Evolutionary conservation across 2,113 vertebrate genomes (phyloP).

Genomic region (Peromyscus californicus): DNA sequence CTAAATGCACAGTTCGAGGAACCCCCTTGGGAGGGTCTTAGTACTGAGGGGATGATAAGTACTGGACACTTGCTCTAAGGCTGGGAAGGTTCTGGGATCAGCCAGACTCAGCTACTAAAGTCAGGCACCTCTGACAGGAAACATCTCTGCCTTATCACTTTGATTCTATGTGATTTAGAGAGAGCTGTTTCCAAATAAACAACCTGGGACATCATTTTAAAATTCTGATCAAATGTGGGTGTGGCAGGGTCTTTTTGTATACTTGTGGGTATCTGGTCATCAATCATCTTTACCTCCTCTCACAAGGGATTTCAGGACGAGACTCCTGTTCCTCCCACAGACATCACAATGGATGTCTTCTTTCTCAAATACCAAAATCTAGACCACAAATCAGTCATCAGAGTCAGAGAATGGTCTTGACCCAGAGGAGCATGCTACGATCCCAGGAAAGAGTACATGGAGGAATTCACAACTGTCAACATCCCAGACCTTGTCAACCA

Average conservation of each 20-base stretch:
- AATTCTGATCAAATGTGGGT: background rate
- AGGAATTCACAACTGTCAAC: background rate
- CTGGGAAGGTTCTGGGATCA: background rate
- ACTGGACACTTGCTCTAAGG: background rate
- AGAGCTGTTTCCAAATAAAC: background rate
- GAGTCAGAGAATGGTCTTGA: background rate
- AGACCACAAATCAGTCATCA: background rate
- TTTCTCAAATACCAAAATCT: background rate
- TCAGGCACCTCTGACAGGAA: background rate
- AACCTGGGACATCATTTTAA: background rate
- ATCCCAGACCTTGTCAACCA: background rate
- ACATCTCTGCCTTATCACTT: background rate
- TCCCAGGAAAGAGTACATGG: background rate
- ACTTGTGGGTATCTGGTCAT: background rate
- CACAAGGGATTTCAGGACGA: background rate
- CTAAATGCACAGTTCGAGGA: background rate
- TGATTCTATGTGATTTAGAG: background rate
- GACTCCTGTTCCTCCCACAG: background rate
- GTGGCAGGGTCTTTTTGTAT: background rate
- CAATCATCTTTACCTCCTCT: conserved; percentile 10
- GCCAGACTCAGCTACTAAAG: background rate
- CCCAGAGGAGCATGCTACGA: background rate
- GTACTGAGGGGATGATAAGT: background rate
- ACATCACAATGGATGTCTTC: background rate
- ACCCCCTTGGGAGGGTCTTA: accelerated